Base-by-base conservation (phyloP, 1,140 invertebrate species). In the Dendrolimus punctatus region DNA sequence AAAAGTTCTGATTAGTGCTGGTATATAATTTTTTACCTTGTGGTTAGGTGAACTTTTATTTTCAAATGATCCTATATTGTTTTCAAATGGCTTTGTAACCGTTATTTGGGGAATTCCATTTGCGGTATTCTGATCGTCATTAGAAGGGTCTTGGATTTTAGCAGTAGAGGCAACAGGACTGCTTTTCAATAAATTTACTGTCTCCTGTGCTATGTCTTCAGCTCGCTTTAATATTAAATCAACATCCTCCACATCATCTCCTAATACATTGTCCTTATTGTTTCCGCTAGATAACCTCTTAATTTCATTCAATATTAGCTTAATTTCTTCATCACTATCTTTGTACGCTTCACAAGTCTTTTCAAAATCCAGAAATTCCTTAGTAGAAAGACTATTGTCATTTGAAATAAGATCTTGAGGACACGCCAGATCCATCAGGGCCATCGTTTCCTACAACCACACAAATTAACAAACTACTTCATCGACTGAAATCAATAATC, bases 321-420 rank as follows among this genome's bases (percentile, higher is more conserved):
- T 82, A 51, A 85, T 85, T 70, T 85, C 82, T 54, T 85, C 82
- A 45, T 85, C 82, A 56, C 69, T 76, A 46, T 82, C 82, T 64
- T 82, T 85, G 49, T 65, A 75, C 2, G 63, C 60, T 55, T 81
- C 80, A 57, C 82, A 84, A 56, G 69, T 64, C 57, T 84, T 82
- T 63, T 85, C 82, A 44, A 82, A 68, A 7, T 80, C 42, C 39
- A 85, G 57, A 70, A 85, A 85, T 60, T 85, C 80, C 60, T 80
- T 82, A 39, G 74, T 85, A 43, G 71, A 73, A 8, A 68, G 48
- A 62, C 80, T 82, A 44, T 75, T 79, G 40, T 80, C 75, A 49
- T 67, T 74, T 38, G 78, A 81, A 46, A 46, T 53, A n/a, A 62
- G n/a, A 49, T 74, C 73, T 45, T 55, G 54, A 36, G 52, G 45